Evolutionary conservation across 2,113 vertebrate species (phyloP).

Genomic region (Marmota monax): DNA sequence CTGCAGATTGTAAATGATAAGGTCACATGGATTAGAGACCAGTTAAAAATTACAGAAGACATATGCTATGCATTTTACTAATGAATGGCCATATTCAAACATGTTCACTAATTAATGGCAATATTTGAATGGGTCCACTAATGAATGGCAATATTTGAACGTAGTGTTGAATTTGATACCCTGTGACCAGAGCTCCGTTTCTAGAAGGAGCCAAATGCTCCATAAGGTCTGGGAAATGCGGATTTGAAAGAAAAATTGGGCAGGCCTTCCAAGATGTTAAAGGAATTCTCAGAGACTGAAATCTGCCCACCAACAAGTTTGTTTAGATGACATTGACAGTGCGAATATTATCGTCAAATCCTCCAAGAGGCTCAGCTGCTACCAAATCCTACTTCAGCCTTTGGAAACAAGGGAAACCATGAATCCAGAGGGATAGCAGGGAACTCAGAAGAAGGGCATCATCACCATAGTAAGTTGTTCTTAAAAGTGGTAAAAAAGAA

Average conservation of each 20-base stretch:
- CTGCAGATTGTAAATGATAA: slow-evolving; percentile 78
- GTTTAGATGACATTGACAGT: neutral
- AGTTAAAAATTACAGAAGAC: slow-evolving; percentile 76
- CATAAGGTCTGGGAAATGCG: neutral
- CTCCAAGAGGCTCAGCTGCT: neutral
- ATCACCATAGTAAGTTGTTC: fast-evolving
- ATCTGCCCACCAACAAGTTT: neutral
- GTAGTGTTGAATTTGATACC: slow-evolving; percentile 58
- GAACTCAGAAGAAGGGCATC: no score
- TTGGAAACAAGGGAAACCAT: neutral
- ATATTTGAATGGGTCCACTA: slow-evolving; percentile 65
- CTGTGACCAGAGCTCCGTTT: slow-evolving; percentile 38
- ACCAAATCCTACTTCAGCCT: neutral
- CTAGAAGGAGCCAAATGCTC: slow-evolving; percentile 53
- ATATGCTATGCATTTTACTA: slow-evolving; percentile 72
- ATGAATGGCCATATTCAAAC: slow-evolving; percentile 74
- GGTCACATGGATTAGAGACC: slow-evolving; percentile 71
- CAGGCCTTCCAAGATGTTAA: neutral
- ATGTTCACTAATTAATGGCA: slow-evolving; percentile 75
- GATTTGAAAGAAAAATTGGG: neutral
- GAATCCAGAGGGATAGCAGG: neutral
- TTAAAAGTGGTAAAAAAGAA: neutral
- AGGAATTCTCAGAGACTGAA: neutral
- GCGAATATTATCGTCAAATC: neutral
- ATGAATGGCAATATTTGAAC: slow-evolving; percentile 77